phyloP scores from a whole-genome alignment of 2,797 vertebrate species.

The Alfaro cultratus region DNA sequence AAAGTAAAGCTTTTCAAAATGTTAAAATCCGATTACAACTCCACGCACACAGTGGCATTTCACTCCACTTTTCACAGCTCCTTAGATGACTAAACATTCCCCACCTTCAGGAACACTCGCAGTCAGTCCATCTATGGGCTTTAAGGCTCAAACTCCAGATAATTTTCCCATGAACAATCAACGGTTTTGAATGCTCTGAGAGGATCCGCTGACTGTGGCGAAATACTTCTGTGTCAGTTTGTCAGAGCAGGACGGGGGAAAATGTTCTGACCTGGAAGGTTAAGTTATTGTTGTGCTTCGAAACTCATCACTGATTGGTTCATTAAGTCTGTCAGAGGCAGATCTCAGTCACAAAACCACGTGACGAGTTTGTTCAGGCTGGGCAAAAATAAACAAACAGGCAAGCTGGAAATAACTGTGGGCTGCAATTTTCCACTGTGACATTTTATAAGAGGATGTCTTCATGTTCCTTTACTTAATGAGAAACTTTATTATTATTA shows the following conservation, averaged over 20 bases:
- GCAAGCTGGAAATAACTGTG: background rate
- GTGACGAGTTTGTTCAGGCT: background rate
- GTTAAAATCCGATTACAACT: conserved; percentile 66
- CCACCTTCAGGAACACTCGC: conserved; percentile 34
- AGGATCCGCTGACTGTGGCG: background rate
- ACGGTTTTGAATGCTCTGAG: background rate
- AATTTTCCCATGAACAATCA: background rate
- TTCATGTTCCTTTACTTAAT: background rate
- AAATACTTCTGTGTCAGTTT: conserved; percentile 2
- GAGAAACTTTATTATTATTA: no score
- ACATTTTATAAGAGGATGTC: background rate
- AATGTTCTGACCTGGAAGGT: conserved; percentile 1
- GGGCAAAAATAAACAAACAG: background rate
- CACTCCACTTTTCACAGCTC: conserved; percentile 37
- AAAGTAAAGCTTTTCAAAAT: conserved; percentile 60
- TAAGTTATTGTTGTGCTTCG: background rate
- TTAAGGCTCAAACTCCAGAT: background rate
- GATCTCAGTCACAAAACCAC: background rate
- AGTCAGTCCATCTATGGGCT: conserved; percentile 32
- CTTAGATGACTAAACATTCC: conserved; percentile 56
- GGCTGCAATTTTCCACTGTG: background rate
- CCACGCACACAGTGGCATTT: conserved; percentile 31
- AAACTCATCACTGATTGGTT: conserved; percentile 8
- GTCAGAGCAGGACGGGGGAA: background rate
- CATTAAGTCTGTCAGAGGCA: conserved; percentile 6